phyloP scores from a whole-genome alignment of 2,888 invertebrate genomes.

The Rhogogaster chlorosoma region DNA sequence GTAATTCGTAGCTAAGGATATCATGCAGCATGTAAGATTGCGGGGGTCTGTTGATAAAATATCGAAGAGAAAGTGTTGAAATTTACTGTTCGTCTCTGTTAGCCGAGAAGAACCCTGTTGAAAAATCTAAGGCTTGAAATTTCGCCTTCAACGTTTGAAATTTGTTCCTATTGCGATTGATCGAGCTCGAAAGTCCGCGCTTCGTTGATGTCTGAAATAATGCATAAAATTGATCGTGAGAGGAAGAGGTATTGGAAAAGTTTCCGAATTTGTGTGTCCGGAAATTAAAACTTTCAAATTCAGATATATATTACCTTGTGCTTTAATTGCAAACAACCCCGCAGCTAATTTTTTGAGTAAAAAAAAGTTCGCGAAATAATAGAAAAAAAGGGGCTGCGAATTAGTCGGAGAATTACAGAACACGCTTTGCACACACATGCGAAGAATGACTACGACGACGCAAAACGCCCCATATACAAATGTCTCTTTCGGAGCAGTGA shows the following conservation, averaged over 20 bases:
- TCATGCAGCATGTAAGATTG: background rate
- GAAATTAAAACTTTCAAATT: conserved; percentile 3
- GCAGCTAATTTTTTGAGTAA: background rate
- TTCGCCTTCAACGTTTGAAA: background rate
- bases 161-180: background rate
- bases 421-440: background rate
- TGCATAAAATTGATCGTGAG: background rate
- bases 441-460: background rate
- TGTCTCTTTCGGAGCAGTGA: background rate
- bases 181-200: background rate
- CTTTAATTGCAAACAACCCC: background rate
- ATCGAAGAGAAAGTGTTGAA: background rate
- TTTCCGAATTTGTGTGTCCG: conserved; percentile 8
- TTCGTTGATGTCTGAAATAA: background rate
- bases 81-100: background rate
- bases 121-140: background rate
- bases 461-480: background rate
- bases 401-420: background rate
- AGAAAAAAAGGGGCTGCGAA: background rate
- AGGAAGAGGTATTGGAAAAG: conserved; percentile 22
- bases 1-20: background rate
- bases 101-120: background rate
- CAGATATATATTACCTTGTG: conserved; percentile 9
- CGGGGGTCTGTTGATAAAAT: background rate
- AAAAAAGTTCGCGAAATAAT: background rate